phyloP scores from a whole-genome alignment of 2,113 vertebrate species.

The Hippocampus guttulatus region DNA sequence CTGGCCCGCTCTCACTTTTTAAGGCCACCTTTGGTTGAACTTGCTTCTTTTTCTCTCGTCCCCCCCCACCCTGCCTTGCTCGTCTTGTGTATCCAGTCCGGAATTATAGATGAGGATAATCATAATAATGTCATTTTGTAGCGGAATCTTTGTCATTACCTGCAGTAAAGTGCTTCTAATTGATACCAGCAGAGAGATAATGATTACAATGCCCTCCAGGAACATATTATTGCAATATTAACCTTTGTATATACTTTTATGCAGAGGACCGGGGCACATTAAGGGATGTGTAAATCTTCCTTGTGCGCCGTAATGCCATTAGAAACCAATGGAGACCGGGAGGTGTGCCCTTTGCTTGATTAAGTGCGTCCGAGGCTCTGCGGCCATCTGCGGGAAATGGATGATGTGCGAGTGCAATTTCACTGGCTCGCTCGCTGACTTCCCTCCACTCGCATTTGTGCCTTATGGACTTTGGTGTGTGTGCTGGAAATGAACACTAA shows the following conservation, averaged over 20 bases:
- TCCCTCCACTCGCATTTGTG: slow-evolving; percentile 20
- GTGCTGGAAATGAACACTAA: slow-evolving; percentile 11
- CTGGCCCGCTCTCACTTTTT: slow-evolving; percentile 60
- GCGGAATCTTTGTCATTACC: slow-evolving; percentile 82
- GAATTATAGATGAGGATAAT: slow-evolving; percentile 83
- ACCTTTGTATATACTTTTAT: slow-evolving; percentile 87
- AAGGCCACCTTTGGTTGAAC: slow-evolving; percentile 77
- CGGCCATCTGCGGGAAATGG: slow-evolving; percentile 68
- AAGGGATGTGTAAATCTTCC: slow-evolving; percentile 82
- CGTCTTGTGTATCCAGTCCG: slow-evolving; percentile 77
- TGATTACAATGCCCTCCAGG: slow-evolving; percentile 84
- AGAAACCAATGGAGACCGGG: slow-evolving; percentile 75
- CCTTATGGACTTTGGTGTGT: slow-evolving; percentile 5
- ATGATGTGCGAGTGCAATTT: slow-evolving; percentile 66
- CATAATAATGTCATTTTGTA: slow-evolving; percentile 84
- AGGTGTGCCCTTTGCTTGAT: slow-evolving; percentile 79
- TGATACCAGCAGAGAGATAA: slow-evolving; percentile 83
- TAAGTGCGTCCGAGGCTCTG: slow-evolving; percentile 75
- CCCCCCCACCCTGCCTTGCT: slow-evolving; percentile 35
- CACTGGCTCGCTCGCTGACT: slow-evolving; percentile 47
- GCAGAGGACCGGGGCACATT: slow-evolving; percentile 79
- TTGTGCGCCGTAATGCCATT: slow-evolving; percentile 75
- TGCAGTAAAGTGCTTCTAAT: slow-evolving; percentile 84
- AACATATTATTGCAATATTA: slow-evolving; percentile 85
- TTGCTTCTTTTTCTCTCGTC: slow-evolving; percentile 60